Percentiles rank a stretch among this genome's conserved stretches.
Conservation (phyloP, 2,888 invertebrate genomes). For the Proisotoma minuta region DNA sequence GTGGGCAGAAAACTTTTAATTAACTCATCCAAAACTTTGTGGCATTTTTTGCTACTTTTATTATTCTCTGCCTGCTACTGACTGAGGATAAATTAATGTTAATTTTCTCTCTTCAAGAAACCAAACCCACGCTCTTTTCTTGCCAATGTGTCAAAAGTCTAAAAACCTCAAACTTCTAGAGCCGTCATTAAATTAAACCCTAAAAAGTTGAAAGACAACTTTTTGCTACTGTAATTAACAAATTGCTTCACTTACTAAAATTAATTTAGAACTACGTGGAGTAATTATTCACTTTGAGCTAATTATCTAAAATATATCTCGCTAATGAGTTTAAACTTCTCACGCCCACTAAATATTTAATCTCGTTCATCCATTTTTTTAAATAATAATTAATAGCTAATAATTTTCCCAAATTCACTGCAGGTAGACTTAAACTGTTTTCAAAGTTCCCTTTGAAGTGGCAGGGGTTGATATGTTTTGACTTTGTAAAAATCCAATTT, state of each 20-base stretch:
- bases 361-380: no score
- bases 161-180: background rate
- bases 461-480: slow-evolving; percentile 45
- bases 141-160: slow-evolving; percentile 9
- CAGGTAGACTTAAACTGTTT: no score
- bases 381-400: no score
- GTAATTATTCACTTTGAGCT: slow-evolving; percentile 15
- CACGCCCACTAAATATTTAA: background rate
- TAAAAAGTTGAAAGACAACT: slow-evolving; percentile 8
- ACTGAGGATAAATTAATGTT: slow-evolving; percentile 4
- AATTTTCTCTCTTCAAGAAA: background rate
- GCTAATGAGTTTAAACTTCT: background rate
- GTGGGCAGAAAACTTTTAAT: slow-evolving; percentile 15
- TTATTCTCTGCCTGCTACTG: background rate
- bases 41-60: background rate
- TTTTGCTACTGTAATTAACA: slow-evolving; percentile 13
- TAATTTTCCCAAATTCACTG: no score
- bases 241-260: slow-evolving; percentile 15
- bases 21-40: slow-evolving; percentile 3
- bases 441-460: no score
- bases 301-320: slow-evolving; percentile 8
- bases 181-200: background rate
- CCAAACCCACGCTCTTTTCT: background rate
- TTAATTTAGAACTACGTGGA: slow-evolving; percentile 5
- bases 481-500: slow-evolving; percentile 47